These are phyloP conservation scores for Heliconius erato DNA, from an alignment of 2,888 invertebrate genomes.

Conservation along the genomic window DNA sequence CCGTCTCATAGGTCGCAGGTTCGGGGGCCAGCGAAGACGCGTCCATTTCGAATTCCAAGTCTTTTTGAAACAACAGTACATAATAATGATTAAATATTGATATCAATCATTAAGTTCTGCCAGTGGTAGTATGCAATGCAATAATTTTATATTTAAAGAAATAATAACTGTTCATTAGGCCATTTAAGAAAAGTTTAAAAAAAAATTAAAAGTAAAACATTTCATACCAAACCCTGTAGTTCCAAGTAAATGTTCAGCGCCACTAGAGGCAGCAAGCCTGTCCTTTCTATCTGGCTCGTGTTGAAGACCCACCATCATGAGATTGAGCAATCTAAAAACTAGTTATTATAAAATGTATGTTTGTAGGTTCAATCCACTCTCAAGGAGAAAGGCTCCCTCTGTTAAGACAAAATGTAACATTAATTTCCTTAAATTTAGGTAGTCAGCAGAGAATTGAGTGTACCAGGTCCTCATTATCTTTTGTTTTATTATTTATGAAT, in stretches of 20 bases:
- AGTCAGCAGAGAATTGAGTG: too few relatives aligned
- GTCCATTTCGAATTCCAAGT: conserved; percentile 98
- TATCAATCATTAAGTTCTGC: too few relatives aligned
- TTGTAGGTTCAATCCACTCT: too few relatives aligned
- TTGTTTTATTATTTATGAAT: too few relatives aligned
- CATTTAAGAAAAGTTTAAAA: too few relatives aligned
- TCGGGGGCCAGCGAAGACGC: conserved; percentile 97
- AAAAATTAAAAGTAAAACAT: not conserved
- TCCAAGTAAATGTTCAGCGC: conserved; percentile 87
- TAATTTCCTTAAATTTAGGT: too few relatives aligned
- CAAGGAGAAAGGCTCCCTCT: too few relatives aligned
- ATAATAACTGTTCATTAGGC: not conserved
- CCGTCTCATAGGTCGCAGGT: conserved; percentile 98
- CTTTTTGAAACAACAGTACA: conserved; percentile 69
- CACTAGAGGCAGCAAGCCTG: conserved; percentile 81
- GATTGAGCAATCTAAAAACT: conserved; percentile 89
- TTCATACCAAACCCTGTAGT: conserved; percentile 88
- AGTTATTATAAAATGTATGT: not conserved
- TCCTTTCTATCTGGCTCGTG: conserved; percentile 92
- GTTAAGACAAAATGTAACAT: too few relatives aligned
- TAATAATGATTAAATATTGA: not conserved
- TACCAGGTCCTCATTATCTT: too few relatives aligned
- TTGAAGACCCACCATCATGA: conserved; percentile 94
- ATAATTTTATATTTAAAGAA: not conserved
- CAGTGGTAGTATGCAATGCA: too few relatives aligned